Percentiles rank a stretch among this genome's conserved stretches.
Evolutionary conservation across 2,113 vertebrate genomes (phyloP).

Genomic region (Lichenostomus cassidix): DNA sequence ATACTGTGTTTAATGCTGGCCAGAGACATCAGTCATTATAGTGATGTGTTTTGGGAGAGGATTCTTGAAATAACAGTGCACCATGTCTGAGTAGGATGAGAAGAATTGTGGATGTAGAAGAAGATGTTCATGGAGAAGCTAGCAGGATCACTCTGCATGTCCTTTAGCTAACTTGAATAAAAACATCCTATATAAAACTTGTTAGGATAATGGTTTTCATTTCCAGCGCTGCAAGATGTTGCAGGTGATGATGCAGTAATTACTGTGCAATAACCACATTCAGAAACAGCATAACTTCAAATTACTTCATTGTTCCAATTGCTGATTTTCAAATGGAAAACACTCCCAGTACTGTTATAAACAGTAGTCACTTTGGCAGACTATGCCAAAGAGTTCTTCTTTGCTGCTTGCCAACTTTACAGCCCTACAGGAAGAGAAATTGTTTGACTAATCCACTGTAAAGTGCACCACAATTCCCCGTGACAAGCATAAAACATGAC

Average conservation of each 20-base stretch:
- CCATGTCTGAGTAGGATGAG: not conserved
- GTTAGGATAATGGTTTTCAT: slow-evolving; percentile 18
- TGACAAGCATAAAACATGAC: not conserved
- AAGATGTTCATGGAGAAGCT: not conserved
- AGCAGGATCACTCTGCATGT: not conserved
- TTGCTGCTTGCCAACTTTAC: not conserved
- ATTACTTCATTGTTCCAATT: slow-evolving; percentile 18
- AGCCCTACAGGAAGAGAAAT: not conserved
- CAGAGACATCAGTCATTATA: not conserved
- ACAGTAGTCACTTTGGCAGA: not conserved
- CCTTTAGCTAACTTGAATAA: not conserved
- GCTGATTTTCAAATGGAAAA: slow-evolving; percentile 25
- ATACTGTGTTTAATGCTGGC: not conserved
- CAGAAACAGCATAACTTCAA: slow-evolving; percentile 25
- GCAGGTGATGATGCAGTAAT: slow-evolving; percentile 48
- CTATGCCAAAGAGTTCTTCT: not conserved
- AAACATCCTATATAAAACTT: not conserved
- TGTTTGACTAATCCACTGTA: not conserved
- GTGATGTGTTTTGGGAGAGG: not conserved
- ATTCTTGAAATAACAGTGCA: not conserved
- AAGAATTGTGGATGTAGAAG: not conserved
- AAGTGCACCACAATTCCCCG: not conserved
- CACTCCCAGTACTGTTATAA: not conserved
- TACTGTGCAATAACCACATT: not conserved
- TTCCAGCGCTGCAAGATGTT: slow-evolving; percentile 9